Percentiles rank a stretch among this genome's conserved stretches.
phyloP scores from a whole-genome alignment of 1,140 invertebrate genomes.

The Diorhabda sublineata region DNA sequence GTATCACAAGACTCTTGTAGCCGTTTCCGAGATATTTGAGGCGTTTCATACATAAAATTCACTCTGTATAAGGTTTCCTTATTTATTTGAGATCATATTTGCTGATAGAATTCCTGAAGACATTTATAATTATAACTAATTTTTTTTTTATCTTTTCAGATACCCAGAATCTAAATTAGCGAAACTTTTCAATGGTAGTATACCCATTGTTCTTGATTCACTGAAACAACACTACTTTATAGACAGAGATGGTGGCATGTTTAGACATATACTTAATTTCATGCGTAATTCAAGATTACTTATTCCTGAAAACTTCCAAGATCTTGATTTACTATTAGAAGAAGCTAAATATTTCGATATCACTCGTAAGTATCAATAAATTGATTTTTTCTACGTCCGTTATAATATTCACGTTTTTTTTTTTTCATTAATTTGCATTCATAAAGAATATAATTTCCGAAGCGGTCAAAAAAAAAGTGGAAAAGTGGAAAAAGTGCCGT shows the following conservation, averaged over 20 bases:
- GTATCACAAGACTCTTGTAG: too few species aligned
- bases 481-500: too few species aligned
- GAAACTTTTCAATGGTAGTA: conserved; percentile 92
- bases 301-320: conserved; percentile 81
- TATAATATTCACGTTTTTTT: too few species aligned
- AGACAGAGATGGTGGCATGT: conserved; percentile 92
- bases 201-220: conserved; percentile 93
- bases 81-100: too few species aligned
- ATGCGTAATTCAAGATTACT: conserved; percentile 84
- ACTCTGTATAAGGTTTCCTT: too few species aligned
- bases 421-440: too few species aligned
- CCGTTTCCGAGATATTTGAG: too few species aligned
- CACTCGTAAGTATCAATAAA: conserved; percentile 61
- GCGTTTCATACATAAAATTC: too few species aligned
- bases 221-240: conserved; percentile 98
- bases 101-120: too few species aligned
- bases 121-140: too few species aligned
- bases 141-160: conserved; percentile 54
- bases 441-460: not conserved
- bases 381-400: too few species aligned
- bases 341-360: conserved; percentile 93
- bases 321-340: conserved; percentile 85
- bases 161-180: conserved; percentile 89
- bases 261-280: conserved; percentile 93
- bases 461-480: too few species aligned